Evolutionary conservation across 2,113 vertebrate genomes (phyloP).

Genomic region (Hipposideros armiger): DNA sequence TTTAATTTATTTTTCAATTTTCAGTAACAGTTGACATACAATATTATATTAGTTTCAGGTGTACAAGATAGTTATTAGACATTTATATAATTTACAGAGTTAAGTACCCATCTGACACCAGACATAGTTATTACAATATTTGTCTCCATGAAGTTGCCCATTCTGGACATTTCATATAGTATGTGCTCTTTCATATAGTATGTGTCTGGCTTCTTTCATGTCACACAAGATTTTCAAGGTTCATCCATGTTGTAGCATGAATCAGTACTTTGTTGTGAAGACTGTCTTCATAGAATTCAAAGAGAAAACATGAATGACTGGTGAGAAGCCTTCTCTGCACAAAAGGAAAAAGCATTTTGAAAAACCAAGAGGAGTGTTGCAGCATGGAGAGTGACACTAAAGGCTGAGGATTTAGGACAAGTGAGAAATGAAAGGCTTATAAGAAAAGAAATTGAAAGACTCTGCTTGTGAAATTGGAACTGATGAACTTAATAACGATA

Average conservation of each 20-base stretch:
- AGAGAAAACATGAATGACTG: neutral
- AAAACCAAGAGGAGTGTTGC: neutral
- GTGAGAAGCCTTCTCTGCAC: neutral
- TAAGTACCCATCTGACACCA: no score
- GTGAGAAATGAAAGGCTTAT: neutral
- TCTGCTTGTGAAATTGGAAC: conserved; percentile 11
- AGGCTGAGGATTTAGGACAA: neutral
- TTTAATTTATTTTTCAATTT: neutral
- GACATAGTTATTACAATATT: no score
- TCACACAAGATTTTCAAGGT: no score
- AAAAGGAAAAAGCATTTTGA: conserved; percentile 8
- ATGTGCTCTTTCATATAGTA: no score
- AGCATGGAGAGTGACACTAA: neutral
- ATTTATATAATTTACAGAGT: no score
- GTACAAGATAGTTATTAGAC: neutral
- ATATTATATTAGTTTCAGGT: neutral
- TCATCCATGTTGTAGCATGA: no score
- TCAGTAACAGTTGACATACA: neutral
- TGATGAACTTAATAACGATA: neutral
- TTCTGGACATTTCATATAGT: no score
- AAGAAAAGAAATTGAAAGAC: conserved; percentile 38
- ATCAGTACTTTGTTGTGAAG: neutral
- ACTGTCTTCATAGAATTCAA: neutral
- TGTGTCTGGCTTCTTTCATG: no score
- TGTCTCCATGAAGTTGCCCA: no score